These are phyloP conservation scores for Acridotheres tristis DNA, from an alignment of 2,797 vertebrate genomes.

Conservation along the genomic window DNA sequence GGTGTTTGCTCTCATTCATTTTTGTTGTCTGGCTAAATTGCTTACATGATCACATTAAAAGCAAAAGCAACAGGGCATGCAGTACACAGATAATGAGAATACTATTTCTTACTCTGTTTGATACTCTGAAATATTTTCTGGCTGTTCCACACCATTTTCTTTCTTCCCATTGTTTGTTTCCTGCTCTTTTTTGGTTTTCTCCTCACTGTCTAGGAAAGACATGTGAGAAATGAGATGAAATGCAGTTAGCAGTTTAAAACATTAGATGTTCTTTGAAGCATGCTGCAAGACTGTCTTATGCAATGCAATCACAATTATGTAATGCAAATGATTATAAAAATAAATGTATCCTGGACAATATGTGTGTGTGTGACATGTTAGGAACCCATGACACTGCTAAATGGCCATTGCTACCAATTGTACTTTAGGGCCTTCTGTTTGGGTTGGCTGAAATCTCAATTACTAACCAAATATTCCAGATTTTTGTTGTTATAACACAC, in stretches of 20 bases:
- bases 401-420: neutral
- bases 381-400: neutral
- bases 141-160: constrained; percentile 10
- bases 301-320: constrained; percentile 45
- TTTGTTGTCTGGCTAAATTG: constrained; percentile 14
- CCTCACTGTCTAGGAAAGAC: neutral
- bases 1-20: neutral
- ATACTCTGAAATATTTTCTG: neutral
- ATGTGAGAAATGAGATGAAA: constrained; percentile 26
- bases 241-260: constrained; percentile 35
- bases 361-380: neutral
- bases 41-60: constrained; percentile 7
- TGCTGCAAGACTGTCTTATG: constrained; percentile 38
- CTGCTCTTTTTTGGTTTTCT: neutral
- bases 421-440: neutral
- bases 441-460: neutral
- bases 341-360: neutral
- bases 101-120: neutral
- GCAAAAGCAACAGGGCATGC: constrained; percentile 20
- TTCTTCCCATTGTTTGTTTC: neutral
- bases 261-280: constrained; percentile 43
- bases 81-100: constrained; percentile 7
- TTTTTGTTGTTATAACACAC: neutral
- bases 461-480: neutral
- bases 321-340: constrained; percentile 51